Conservation (phyloP, 2,888 invertebrate genomes). For the Dinocampus coccinellae region DNA sequence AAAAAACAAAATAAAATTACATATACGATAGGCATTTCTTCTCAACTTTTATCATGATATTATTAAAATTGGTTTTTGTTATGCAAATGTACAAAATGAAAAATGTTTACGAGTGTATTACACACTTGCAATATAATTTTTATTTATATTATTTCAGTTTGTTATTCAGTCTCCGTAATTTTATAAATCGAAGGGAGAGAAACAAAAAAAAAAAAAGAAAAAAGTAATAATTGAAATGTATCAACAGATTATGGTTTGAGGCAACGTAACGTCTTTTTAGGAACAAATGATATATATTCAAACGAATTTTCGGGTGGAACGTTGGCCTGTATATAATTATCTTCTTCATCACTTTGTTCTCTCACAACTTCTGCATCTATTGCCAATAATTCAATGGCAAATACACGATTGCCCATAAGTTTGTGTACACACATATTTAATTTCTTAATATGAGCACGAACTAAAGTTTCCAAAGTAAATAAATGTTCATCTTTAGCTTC, state of each 20-base stretch:
- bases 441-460: slow-evolving; percentile 68
- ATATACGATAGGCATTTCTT: too few relatives aligned
- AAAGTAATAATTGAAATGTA: background rate
- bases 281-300: slow-evolving; percentile 80
- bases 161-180: background rate
- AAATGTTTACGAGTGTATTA: background rate
- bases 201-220: background rate
- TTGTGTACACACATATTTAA: slow-evolving; percentile 73
- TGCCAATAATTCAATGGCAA: slow-evolving; percentile 55
- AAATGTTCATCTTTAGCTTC: slow-evolving; percentile 83
- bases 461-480: slow-evolving; percentile 80
- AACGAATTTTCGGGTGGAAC: slow-evolving; percentile 72
- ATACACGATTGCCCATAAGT: slow-evolving; percentile 70
- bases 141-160: too few relatives aligned
- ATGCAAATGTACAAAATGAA: background rate
- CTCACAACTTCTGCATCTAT: slow-evolving; percentile 52
- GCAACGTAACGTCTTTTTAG: slow-evolving; percentile 82
- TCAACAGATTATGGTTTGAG: slow-evolving; percentile 77
- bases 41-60: background rate
- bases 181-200: background rate
- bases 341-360: slow-evolving; percentile 49
- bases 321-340: slow-evolving; percentile 69
- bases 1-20: too few relatives aligned
- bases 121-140: background rate
- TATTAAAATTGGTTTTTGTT: background rate